Conservation (phyloP, 2,113 vertebrate genomes). For the Myocastor coypus region DNA sequence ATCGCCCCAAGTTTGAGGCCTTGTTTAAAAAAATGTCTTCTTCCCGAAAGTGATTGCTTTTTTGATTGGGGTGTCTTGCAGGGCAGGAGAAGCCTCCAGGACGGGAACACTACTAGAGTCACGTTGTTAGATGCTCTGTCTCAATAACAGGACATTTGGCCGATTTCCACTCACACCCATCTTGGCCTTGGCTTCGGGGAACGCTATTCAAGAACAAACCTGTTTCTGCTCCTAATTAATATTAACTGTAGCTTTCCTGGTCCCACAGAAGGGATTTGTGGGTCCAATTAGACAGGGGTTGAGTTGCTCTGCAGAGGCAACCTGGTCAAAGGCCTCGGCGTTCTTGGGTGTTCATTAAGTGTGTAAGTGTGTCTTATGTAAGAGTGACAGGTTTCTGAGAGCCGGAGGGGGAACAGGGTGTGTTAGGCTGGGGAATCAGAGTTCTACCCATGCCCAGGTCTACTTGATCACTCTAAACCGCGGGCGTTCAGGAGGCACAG, state of each 20-base stretch:
- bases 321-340: constrained; percentile 45
- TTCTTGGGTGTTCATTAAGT: constrained; percentile 3
- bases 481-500: not conserved
- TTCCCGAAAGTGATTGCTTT: not conserved
- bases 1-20: too few relatives aligned
- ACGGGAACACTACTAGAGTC: not conserved
- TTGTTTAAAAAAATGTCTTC: not conserved
- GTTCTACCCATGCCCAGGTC: not conserved
- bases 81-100: not conserved
- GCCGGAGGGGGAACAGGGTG: not conserved
- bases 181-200: constrained; percentile 45
- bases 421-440: not conserved
- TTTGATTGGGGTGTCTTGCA: not conserved
- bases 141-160: constrained; percentile 15
- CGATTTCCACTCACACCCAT: constrained; percentile 24
- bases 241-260: constrained; percentile 59
- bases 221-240: constrained; percentile 74
- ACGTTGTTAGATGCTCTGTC: not conserved
- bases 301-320: constrained; percentile 60
- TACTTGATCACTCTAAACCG: not conserved
- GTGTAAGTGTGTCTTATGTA: constrained; percentile 53
- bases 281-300: constrained; percentile 51
- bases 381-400: constrained; percentile 29
- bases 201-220: constrained; percentile 60
- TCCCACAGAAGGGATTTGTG: constrained; percentile 55